These are phyloP conservation scores for Omphaloscelis lunosa DNA, from an alignment of 2,888 invertebrate species.

Conservation along the genomic window DNA sequence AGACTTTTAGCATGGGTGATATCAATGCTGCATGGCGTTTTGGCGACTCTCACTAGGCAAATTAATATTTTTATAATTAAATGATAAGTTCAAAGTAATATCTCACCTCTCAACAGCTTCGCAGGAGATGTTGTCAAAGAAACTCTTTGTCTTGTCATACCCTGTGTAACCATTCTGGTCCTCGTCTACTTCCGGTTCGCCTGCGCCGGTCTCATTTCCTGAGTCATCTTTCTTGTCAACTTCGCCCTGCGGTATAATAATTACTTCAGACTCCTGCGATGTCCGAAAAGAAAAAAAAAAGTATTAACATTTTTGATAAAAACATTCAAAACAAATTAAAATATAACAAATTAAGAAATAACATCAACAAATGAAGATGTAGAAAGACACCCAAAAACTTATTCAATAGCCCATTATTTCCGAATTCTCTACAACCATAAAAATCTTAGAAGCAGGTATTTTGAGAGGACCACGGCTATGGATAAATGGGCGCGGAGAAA, in stretches of 20 bases:
- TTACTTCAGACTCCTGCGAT: conserved; percentile 66
- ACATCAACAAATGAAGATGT: background rate
- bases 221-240: conserved; percentile 97
- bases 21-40: background rate
- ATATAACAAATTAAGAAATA: background rate
- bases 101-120: conserved; percentile 97
- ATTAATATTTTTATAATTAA: background rate
- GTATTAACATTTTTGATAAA: conserved; percentile 24
- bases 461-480: background rate
- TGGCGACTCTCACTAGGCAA: background rate
- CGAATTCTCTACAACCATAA: background rate
- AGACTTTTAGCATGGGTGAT: background rate
- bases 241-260: conserved; percentile 87
- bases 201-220: conserved; percentile 96
- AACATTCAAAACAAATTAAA: conserved; percentile 31
- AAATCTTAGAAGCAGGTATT: conserved; percentile 12
- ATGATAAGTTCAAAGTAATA: background rate
- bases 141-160: conserved; percentile 99
- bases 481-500: background rate
- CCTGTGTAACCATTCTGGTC: conserved; percentile 92
- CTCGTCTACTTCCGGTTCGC: conserved; percentile 95
- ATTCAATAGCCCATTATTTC: background rate
- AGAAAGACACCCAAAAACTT: background rate
- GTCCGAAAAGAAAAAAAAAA: conserved; percentile 48
- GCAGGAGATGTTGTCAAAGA: conserved; percentile 99